These are phyloP conservation scores for Autographa gamma DNA, from an alignment of 2,888 invertebrate species.

Conservation along the genomic window DNA sequence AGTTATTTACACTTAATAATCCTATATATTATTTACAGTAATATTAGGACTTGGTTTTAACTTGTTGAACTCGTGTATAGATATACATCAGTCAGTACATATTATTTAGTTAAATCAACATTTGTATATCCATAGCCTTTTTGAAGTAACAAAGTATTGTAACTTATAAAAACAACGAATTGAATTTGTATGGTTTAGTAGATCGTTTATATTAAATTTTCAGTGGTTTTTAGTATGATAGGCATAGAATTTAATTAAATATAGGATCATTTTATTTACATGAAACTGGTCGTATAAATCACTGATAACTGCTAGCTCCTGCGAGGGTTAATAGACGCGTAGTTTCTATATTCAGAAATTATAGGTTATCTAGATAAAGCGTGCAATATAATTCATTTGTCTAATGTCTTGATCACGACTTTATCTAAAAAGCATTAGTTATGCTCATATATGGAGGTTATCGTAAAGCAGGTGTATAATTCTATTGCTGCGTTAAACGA, in stretches of 20 bases:
- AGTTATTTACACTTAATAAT: no score
- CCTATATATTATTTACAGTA: slow-evolving; percentile 23
- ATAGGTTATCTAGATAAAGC: slow-evolving; percentile 1
- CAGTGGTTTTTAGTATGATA: background rate
- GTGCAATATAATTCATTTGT: slow-evolving; percentile 1
- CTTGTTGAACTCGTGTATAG: no score
- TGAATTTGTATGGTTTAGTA: background rate
- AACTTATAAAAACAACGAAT: no score
- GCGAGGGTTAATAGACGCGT: background rate
- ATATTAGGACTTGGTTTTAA: slow-evolving; percentile 32
- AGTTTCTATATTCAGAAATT: background rate
- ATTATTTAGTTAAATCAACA: background rate
- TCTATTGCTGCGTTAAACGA: background rate
- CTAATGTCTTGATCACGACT: slow-evolving; percentile 2
- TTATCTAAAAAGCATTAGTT: background rate
- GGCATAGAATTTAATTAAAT: background rate
- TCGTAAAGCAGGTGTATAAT: slow-evolving; percentile 4
- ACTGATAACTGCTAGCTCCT: background rate
- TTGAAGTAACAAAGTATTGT: background rate
- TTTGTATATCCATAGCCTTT: background rate
- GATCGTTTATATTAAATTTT: background rate
- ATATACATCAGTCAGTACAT: no score
- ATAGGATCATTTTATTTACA: background rate
- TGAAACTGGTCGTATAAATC: background rate
- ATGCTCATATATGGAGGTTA: background rate